Conservation (phyloP, 92 coral and sea anemone genomes). For the Meandrina meandrites region DNA sequence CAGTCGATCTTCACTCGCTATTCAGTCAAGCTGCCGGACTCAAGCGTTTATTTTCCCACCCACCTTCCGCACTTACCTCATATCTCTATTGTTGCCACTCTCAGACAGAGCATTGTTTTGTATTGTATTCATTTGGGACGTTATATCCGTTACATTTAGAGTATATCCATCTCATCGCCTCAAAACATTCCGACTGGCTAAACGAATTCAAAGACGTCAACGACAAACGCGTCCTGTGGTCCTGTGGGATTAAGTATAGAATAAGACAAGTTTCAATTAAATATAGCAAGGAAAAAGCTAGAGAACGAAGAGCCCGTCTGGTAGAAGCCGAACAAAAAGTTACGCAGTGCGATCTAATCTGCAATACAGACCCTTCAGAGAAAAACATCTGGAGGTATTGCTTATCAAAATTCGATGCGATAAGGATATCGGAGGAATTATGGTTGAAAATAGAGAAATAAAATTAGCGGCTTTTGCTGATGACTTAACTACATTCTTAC, state of each 20-base stretch:
- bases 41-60: too few species aligned
- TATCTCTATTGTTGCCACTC: too few species aligned
- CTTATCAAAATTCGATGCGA: too few species aligned
- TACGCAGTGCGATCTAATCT: background rate
- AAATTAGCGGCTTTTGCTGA: too few species aligned
- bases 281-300: conserved; percentile 36
- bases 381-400: too few species aligned
- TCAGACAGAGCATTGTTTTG: conserved; percentile 11
- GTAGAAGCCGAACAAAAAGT: background rate
- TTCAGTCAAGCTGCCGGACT: too few species aligned
- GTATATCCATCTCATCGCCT: background rate
- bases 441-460: too few species aligned
- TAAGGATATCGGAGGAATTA: too few species aligned
- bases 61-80: too few species aligned
- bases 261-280: conserved; percentile 22
- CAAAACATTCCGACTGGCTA: background rate
- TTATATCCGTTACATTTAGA: background rate
- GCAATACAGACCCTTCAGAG: background rate
- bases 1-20: too few species aligned
- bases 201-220: conserved; percentile 5
- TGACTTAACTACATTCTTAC: too few species aligned
- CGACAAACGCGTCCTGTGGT: too few species aligned
- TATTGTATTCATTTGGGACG: conserved; percentile 22
- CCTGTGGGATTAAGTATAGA: conserved; percentile 37
- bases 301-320: conserved; percentile 12